Evolutionary conservation across 1,140 invertebrate genomes (phyloP).

Genomic region (Drosophila navojoa): DNA sequence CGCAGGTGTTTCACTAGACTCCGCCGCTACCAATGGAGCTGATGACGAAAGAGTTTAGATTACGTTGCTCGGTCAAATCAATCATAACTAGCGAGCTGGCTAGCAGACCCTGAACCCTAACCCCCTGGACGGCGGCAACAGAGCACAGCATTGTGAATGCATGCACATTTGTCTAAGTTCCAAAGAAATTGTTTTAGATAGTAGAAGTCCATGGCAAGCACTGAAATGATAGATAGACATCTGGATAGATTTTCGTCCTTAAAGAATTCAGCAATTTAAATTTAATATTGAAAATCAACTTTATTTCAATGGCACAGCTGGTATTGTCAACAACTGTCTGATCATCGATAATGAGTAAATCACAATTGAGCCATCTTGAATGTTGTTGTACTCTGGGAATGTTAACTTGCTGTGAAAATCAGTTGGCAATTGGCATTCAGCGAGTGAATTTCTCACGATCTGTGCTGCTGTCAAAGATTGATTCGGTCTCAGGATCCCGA

Average conservation of each 20-base stretch:
- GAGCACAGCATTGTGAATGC: constrained; percentile 11
- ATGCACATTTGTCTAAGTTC: constrained; percentile 15
- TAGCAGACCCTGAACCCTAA: not conserved
- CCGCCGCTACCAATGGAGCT: constrained; percentile 19
- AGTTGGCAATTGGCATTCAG: constrained; percentile 8
- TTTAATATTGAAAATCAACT: too few relatives aligned
- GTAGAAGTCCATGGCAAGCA: not conserved
- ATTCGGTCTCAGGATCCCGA: constrained; percentile 52
- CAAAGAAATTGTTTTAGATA: constrained; percentile 20
- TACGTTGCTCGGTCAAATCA: constrained; percentile 58
- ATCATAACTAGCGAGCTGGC: constrained; percentile 51
- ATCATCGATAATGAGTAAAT: not conserved
- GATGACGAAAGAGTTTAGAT: constrained; percentile 59
- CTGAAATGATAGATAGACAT: not conserved
- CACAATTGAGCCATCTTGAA: not conserved
- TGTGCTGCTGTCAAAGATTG: constrained; percentile 53
- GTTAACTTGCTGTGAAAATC: constrained; percentile 26
- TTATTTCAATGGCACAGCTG: too few relatives aligned
- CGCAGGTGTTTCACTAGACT: constrained; percentile 67
- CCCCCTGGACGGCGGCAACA: not conserved
- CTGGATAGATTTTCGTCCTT: too few relatives aligned
- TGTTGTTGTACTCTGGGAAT: constrained; percentile 9
- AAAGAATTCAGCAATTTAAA: too few relatives aligned
- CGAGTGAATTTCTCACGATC: constrained; percentile 65
- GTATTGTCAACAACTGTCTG: not conserved